Conservation (phyloP, 1,140 invertebrate species). For the Eurosta solidaginis region DNA sequence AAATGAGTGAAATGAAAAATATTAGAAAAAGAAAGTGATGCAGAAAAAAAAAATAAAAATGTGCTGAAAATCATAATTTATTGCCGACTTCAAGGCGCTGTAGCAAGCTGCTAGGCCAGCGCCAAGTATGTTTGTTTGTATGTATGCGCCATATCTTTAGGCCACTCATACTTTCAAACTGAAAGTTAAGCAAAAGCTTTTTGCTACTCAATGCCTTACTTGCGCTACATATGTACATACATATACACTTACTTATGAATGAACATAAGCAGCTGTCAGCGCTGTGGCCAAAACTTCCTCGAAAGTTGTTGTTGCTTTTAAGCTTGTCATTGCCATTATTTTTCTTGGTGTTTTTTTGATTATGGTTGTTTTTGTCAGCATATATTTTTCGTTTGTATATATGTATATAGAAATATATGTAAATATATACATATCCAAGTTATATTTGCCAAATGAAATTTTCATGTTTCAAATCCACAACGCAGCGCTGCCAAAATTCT, state of each 20-base stretch:
- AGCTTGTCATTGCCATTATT: background rate
- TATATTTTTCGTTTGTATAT: background rate
- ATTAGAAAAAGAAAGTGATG: background rate
- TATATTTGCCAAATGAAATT: constrained; percentile 18
- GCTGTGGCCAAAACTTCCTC: background rate
- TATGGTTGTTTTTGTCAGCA: background rate
- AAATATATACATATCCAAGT: background rate
- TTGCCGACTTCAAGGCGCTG: background rate
- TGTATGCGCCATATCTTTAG: background rate
- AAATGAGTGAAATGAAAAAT: background rate
- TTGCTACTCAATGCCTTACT: background rate
- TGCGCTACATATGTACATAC: too few species aligned
- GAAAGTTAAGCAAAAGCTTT: background rate
- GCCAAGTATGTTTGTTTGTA: background rate
- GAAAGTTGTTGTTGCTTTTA: background rate
- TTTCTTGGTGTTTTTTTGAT: background rate
- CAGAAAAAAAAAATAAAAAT: background rate
- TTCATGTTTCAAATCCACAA: constrained; percentile 18
- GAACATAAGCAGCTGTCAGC: constrained; percentile 14
- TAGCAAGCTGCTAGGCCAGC: background rate
- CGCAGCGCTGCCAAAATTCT: constrained; percentile 17
- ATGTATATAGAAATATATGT: background rate
- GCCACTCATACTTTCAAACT: constrained; percentile 4
- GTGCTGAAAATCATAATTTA: background rate
- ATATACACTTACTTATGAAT: too few species aligned